Percentiles rank a stretch among this genome's conserved stretches.
phyloP scores from a whole-genome alignment of 1,140 invertebrate species.

The Hermetia illucens region DNA sequence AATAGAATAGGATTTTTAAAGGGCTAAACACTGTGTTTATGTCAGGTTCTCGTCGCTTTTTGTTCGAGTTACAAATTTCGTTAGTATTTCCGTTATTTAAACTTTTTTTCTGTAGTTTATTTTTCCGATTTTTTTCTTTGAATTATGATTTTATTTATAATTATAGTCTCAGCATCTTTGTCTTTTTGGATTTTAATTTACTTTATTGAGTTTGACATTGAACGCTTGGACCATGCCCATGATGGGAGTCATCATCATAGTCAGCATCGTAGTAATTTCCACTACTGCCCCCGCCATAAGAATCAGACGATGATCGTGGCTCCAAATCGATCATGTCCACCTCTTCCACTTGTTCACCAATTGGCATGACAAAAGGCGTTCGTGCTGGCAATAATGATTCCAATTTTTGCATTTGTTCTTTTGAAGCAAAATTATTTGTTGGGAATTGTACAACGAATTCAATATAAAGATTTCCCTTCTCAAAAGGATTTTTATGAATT shows the following conservation, averaged over 20 bases:
- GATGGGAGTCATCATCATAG: slow-evolving; percentile 41
- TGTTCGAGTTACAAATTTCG: too few relatives aligned
- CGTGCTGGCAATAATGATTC: slow-evolving; percentile 56
- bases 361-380: slow-evolving; percentile 47
- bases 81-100: too few relatives aligned
- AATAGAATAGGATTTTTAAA: too few relatives aligned
- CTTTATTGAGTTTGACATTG: slow-evolving; percentile 6
- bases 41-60: too few relatives aligned
- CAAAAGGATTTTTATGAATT: slow-evolving; percentile 60
- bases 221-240: slow-evolving; percentile 1
- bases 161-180: not conserved
- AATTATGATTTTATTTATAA: too few relatives aligned
- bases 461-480: slow-evolving; percentile 77
- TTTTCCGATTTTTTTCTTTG: too few relatives aligned
- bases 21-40: too few relatives aligned
- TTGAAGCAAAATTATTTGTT: slow-evolving; percentile 57
- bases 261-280: slow-evolving; percentile 4
- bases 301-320: slow-evolving; percentile 27
- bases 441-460: slow-evolving; percentile 79
- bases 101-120: too few relatives aligned
- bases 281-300: slow-evolving; percentile 5
- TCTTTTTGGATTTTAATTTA: not conserved
- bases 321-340: slow-evolving; percentile 67
- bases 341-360: slow-evolving; percentile 65
- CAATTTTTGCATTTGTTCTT: slow-evolving; percentile 49